phyloP scores from a whole-genome alignment of 2,113 vertebrate species.

The Halichoerus grypus region DNA sequence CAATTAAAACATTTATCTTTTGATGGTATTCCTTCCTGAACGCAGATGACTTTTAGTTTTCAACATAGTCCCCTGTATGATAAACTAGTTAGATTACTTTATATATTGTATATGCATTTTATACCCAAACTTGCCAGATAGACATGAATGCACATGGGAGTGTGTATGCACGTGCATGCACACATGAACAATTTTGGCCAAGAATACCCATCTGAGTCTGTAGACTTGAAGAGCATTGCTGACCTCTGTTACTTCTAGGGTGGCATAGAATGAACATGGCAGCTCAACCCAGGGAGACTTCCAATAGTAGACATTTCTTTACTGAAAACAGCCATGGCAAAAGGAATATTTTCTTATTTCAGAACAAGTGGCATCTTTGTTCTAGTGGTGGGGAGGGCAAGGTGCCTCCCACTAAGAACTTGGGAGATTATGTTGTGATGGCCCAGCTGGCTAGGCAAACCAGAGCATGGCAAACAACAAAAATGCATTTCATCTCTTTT shows the following conservation, averaged over 20 bases:
- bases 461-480: not conserved
- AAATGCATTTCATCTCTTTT: slow-evolving; percentile 41
- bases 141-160: accelerated
- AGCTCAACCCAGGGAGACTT: not conserved
- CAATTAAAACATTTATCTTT: slow-evolving; percentile 39
- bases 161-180: not conserved
- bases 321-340: not conserved
- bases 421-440: not conserved
- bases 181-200: not conserved
- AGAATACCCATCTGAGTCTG: not conserved
- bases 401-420: not conserved
- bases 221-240: not conserved
- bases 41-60: not conserved
- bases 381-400: not conserved
- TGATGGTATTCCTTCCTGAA: not conserved
- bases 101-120: not conserved
- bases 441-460: not conserved
- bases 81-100: not conserved
- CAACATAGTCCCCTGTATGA: not conserved
- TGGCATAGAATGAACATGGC: slow-evolving; percentile 10
- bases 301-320: not conserved
- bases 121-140: not conserved
- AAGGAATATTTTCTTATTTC: slow-evolving; percentile 51
- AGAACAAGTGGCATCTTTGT: not conserved
- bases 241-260: not conserved